Base-by-base conservation (phyloP, 2,113 vertebrate species). In the Trogon melanurus region DNA sequence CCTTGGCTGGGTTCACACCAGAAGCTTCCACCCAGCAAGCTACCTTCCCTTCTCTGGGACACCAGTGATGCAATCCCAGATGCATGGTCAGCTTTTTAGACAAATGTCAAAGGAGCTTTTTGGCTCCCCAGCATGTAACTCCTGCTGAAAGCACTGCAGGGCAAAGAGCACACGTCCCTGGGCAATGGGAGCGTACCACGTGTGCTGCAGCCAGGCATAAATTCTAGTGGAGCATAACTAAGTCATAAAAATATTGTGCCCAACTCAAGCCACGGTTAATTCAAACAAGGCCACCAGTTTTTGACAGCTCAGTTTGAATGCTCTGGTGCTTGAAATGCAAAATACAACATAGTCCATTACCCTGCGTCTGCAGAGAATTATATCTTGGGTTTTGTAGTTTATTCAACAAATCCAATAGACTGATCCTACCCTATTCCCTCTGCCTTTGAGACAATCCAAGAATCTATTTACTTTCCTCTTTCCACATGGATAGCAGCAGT, bases 381-480 rank as follows among this genome's bases (percentile, higher is more conserved):
- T 56, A 91, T 96, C 72, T 93, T 87, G 54, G 1, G 19, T 83
- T 97, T 94, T 64, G 79, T 54, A 61, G 85, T 91, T 95, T 96
- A 95, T 91, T 95, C 92, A 84, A 86, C 91, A 94, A 87, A 96
- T 75, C 84, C 86, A 94, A 82, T 88, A 93, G 86, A 86, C 88
- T 89, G 83, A 92, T 85, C 53, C 88, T 85, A 92, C 78, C 80
- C 80, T 84, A 87, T 92, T 93, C 92, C 88, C 83, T 64, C 48
- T 89, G 90, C 92, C 92, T 94, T 92, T 93, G 95, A 95, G 88
- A 96, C 95, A 95, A 93, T 71, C 83, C 91, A 87, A 88, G 86
- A 95, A 94, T 85, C 86, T 93, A 91, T 96, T 96, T 96, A 87
- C 92, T 91, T 79, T 79, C 76, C 70, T 91, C 88, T 94, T 95